Base-by-base conservation (phyloP, 2,113 vertebrate genomes). In the Dascyllus trimaculatus region DNA sequence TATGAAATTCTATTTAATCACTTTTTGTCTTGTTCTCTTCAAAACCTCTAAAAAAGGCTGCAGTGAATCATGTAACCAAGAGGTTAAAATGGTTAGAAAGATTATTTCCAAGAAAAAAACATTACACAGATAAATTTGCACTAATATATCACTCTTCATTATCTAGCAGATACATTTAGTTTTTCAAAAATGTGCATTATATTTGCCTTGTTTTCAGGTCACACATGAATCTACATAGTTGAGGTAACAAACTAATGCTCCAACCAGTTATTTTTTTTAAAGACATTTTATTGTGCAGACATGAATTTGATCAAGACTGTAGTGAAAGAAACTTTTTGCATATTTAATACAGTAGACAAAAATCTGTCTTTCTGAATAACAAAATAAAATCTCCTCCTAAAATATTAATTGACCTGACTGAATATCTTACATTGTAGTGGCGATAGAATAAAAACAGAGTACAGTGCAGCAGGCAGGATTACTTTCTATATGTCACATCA, bases 61-160 rank as follows among this genome's bases (percentile, higher is more conserved):
- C 19, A 61, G 21, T 56, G 24, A 40, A 2, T 1, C 9, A 32
- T 11, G 17, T 49, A 18, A 4, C 17, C 13, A 51, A 19, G 19
- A 63, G 26, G 10, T 68, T 54, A 22, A 35, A 75, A 60, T 48
- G 9, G 5, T 22, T 24, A 14, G 25, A 13, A 29, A 29, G 1
- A 67, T 79, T 80, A 71, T 87, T 89, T 72, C 68, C 51, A 68
- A 67, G 66, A 43, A 62, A 80, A 78, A 80, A 40, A 40, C 10
- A 40, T 2, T 13, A 11, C 38, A 29, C 38, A 40, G 13, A 13
- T 40, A 10, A 40, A 40, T 13, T 40, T 40, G 29, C 29, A 29
- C 29, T 5, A 4, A 29, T 29, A 29, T 5, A 29, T 40, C 38
- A 11, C 40, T 43, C 40, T 43, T 14, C 40, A 43, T 43, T 15